These are phyloP conservation scores for Clarias batrachus DNA, from an alignment of 2,113 vertebrate species.

Conservation along the genomic window DNA sequence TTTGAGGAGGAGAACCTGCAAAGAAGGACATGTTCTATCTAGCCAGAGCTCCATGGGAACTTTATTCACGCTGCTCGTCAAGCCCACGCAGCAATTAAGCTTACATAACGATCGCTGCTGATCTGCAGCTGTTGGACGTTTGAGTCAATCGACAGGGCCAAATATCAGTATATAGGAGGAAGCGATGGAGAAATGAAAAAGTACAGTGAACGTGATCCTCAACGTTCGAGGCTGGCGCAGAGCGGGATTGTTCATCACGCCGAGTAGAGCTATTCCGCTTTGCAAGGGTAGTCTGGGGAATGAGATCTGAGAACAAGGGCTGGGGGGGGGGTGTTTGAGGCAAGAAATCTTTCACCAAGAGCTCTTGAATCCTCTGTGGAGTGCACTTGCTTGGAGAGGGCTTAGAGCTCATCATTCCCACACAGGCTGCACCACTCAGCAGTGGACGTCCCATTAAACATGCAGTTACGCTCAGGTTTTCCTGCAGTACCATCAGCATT, in stretches of 20 bases:
- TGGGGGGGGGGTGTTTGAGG: background rate
- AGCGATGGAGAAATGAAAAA: background rate
- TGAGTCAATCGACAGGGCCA: constrained; percentile 36
- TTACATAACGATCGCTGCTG: constrained; percentile 50
- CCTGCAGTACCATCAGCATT: background rate
- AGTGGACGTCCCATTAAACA: background rate
- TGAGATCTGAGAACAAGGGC: constrained; percentile 4
- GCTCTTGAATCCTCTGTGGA: constrained; percentile 10
- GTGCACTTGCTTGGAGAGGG: constrained; percentile 22
- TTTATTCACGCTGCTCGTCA: constrained; percentile 24
- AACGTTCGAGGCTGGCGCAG: background rate
- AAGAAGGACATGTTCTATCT: background rate
- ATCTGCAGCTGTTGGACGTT: constrained; percentile 33
- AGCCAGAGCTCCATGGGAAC: constrained; percentile 3
- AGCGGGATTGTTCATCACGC: background rate
- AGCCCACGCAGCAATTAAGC: constrained; percentile 38
- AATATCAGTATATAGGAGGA: background rate
- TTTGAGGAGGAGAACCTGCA: background rate
- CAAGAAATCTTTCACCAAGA: constrained; percentile 24
- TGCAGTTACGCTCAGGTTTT: background rate
- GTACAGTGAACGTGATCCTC: constrained; percentile 4
- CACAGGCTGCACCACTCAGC: background rate
- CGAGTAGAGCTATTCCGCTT: constrained; percentile 1
- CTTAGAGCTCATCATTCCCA: constrained; percentile 1
- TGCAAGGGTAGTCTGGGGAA: constrained; percentile 1